Evolutionary conservation across 2,113 vertebrate species (phyloP), one percentile per base, ranked within the genome.

Genomic region (Perca schrenkii): DNA sequence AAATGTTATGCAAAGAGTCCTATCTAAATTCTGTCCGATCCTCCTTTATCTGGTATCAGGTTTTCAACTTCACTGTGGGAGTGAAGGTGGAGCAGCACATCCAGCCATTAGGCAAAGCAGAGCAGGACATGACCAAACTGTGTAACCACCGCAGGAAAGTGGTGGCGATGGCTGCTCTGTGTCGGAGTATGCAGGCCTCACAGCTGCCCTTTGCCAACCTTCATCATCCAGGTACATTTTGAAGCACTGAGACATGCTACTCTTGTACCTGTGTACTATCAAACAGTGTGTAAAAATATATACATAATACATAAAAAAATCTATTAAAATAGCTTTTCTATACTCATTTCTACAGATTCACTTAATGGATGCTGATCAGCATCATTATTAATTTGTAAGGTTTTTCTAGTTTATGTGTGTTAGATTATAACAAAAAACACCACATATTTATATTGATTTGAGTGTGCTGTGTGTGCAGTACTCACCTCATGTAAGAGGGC

Each of bases 91-190:
- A 94, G 80, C 95, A 95, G 91, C 94, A 95, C 86, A 94, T 92
- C 91, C 94, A 94, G 75, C 95, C 90, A 43, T 86, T 95, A 52
- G 95, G 96, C 91, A 97, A 97, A 94, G 93, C 96, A 43, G 97
- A 98, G 91, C 96, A 97, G 94, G 97, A 98, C 90, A 98, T 98
- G 97, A 98, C 97, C 94, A 98, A 98, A 95, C 96, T 98, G 86
- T 98, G 97, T 88, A 98, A 98, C 93, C 97, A 98, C 92, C 95
- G 97, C 47, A 94, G 97, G 97, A 98, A 98, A 97, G 97, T 97
- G 61, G 97, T 97, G 80, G 97, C 97, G 21, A 98, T 98, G 96
- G 96, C 97, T 67, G 96, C 97, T 21, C 91, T 98, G 50, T 97
- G 97, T 89, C 95, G 96, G 68, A 98, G 97, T 92, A 97, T 97